Conservation (phyloP, 2,113 vertebrate species). For the Seriola dumerili region DNA sequence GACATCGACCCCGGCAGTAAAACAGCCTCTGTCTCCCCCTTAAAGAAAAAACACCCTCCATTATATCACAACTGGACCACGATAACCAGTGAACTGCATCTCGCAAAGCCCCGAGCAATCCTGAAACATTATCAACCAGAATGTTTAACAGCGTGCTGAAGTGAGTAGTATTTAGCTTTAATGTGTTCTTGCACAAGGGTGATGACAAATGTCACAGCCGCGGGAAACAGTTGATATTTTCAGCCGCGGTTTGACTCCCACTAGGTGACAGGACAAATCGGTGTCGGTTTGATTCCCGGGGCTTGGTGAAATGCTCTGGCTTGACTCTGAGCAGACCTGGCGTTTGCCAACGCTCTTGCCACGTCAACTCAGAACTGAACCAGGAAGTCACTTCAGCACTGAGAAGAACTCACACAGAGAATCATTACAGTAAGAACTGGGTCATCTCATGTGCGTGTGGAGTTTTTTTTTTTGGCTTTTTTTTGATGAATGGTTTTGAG, state of each 20-base stretch:
- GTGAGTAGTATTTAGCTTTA: conserved; percentile 22
- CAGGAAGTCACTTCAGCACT: conserved; percentile 20
- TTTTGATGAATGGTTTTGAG: neutral
- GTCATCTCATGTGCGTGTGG: neutral
- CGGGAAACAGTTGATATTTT: conserved; percentile 66
- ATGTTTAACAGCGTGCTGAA: conserved; percentile 13
- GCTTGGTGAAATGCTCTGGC: conserved; percentile 35
- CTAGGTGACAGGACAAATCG: conserved; percentile 52
- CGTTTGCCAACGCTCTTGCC: conserved; percentile 34
- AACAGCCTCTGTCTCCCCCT: too few species aligned
- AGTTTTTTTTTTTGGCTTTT: neutral
- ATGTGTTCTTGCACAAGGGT: conserved; percentile 21
- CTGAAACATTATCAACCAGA: conserved; percentile 14
- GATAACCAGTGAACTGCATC: neutral
- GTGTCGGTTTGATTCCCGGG: conserved; percentile 55
- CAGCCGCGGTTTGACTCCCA: conserved; percentile 57
- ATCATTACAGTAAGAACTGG: conserved; percentile 5
- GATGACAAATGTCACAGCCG: conserved; percentile 53
- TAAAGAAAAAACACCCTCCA: too few species aligned
- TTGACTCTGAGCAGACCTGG: conserved; percentile 56
- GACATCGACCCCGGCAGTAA: too few species aligned
- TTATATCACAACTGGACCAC: too few species aligned
- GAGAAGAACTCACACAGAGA: conserved; percentile 9
- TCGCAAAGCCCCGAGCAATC: neutral
- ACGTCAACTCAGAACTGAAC: conserved; percentile 40